These are phyloP conservation scores for Pachyrhynchus sulphureomaculatus DNA, from an alignment of 1,140 invertebrate species.

Conservation along the genomic window DNA sequence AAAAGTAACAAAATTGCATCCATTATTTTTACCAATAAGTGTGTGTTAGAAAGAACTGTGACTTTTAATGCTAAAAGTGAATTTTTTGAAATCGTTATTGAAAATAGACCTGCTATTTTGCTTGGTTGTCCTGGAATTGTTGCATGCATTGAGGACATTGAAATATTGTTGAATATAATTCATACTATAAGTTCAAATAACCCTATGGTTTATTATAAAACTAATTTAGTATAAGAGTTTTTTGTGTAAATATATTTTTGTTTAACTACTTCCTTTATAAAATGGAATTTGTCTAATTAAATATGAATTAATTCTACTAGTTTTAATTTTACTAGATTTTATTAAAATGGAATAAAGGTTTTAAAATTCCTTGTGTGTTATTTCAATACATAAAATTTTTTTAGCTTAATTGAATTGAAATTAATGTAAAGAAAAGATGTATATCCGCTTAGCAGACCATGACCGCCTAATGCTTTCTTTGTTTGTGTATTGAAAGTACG, in stretches of 20 bases:
- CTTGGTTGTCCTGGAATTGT: conserved; percentile 27
- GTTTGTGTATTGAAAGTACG: too few relatives aligned
- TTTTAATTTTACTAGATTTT: too few relatives aligned
- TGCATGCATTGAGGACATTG: conserved; percentile 25
- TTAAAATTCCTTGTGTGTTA: too few relatives aligned
- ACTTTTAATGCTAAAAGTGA: conserved; percentile 32
- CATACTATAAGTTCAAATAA: conserved; percentile 29
- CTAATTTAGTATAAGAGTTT: background rate
- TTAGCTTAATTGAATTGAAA: too few relatives aligned
- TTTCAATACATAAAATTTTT: too few relatives aligned
- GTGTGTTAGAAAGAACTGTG: conserved; percentile 29
- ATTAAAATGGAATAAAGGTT: too few relatives aligned
- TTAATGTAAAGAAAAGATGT: too few relatives aligned
- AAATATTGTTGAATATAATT: conserved; percentile 32
- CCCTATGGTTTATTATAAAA: conserved; percentile 35
- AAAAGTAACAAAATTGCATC: conserved; percentile 32
- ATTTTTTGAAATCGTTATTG: conserved; percentile 28
- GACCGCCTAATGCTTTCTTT: too few relatives aligned
- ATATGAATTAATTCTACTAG: background rate
- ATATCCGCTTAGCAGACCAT: too few relatives aligned
- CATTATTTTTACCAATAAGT: conserved; percentile 36
- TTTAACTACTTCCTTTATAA: too few relatives aligned
- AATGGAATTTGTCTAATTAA: too few relatives aligned
- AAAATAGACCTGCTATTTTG: conserved; percentile 32
- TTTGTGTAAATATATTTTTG: too few relatives aligned